Evolutionary conservation across 2,888 invertebrate species (phyloP), one percentile per base, ranked within the genome.

Genomic region (Leucoma salicis): DNA sequence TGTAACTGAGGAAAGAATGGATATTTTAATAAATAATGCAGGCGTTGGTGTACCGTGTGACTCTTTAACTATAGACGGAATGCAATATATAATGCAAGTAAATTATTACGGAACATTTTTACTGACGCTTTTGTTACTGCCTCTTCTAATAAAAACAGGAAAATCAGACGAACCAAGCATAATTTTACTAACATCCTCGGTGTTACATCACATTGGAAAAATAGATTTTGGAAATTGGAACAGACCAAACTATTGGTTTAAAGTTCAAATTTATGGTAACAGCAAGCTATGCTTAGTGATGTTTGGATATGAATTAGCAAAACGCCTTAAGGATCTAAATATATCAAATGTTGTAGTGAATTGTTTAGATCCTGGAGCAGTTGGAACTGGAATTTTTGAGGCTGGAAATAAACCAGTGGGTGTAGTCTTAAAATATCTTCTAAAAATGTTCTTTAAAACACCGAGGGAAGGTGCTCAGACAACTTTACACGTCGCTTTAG

Each of bases 101-200:
- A 98, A 98, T 76, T 95, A 97, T 66, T 96, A 95, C 74, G 98
- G 98, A 0, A 95, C 96, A 16, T 98, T 98, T 74, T 87, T 98
- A 16, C 85, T 99, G 18, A 97, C 97, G 0, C 94, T 97, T 67
- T 91, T 98, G 7, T 90, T 99, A 1, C 91, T 96, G 40, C 95
- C 95, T 70, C 80, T 96, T 24, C 63, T 96, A 51, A 95, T 93
- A 72, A 92, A 91, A 63, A 57, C 79, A 0, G 79, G 74, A 0
- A 58, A 35, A 0, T 14, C 53, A 4, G 92, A 92, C 0, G 90
- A 91, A 0, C 92, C 93, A 0, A 92, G 94, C 27, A 91, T 96
- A 25, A 92, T 96, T 0, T 90, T 96, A 0, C 91, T 95, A 4
- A 94, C 95, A 0, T 93, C 95, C 0, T 96, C 96, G 0, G 89